Evolutionary conservation across 2,797 vertebrate genomes (phyloP).

Genomic region (Hylomyscus alleni): DNA sequence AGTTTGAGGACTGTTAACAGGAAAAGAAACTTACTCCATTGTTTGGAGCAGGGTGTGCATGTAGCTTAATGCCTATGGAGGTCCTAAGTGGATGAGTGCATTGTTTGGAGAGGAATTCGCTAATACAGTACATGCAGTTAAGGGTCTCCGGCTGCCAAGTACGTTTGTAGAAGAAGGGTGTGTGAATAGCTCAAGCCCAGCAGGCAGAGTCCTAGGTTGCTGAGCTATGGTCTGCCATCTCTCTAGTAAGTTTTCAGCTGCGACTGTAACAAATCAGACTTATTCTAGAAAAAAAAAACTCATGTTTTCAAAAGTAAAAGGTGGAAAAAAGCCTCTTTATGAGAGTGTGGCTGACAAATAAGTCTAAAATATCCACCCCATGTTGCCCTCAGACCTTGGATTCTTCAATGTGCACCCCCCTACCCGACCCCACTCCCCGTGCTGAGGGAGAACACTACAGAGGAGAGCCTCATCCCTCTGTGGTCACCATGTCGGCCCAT

Average conservation of each 20-base stretch:
- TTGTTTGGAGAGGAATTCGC: not conserved
- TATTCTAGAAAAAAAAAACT: constrained; percentile 26
- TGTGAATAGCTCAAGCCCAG: not conserved
- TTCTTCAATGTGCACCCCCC: not conserved
- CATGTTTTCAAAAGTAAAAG: not conserved
- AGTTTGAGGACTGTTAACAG: not conserved
- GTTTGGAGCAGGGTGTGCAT: not conserved
- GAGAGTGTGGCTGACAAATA: not conserved
- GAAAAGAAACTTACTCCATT: not conserved
- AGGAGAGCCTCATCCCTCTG: not conserved
- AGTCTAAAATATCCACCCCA: not conserved
- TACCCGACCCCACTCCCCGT: no score
- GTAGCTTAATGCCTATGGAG: not conserved
- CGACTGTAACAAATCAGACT: not conserved
- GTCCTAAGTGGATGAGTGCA: not conserved
- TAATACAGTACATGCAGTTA: not conserved
- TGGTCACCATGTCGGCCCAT: not conserved
- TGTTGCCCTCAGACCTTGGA: not conserved
- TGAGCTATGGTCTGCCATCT: not conserved
- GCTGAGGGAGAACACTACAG: no score
- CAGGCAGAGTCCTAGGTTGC: not conserved
- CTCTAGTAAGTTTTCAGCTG: not conserved
- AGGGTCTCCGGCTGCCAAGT: not conserved
- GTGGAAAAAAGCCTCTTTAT: not conserved
- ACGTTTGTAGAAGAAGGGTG: not conserved